Conservation (phyloP, 2,888 invertebrate species). For the Brassicogethes aeneus region DNA sequence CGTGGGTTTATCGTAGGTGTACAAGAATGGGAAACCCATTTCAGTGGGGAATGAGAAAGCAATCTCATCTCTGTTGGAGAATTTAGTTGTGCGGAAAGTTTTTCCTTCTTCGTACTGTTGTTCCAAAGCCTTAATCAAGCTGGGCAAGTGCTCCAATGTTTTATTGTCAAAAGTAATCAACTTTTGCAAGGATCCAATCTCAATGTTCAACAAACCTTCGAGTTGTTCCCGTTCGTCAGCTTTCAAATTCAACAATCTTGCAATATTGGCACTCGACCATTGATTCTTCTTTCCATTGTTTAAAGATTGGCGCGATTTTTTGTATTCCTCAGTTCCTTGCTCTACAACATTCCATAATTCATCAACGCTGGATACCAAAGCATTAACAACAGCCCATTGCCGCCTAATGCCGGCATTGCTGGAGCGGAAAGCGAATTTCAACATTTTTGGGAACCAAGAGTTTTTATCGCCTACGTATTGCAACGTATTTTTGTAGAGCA, state of each 20-base stretch:
- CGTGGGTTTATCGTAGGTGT: constrained; percentile 50
- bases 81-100: constrained; percentile 51
- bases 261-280: constrained; percentile 49
- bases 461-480: constrained; percentile 50
- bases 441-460: constrained; percentile 44
- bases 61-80: constrained; percentile 48
- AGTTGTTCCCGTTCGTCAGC: constrained; percentile 45
- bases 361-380: constrained; percentile 41
- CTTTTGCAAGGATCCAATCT: constrained; percentile 40
- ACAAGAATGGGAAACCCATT: constrained; percentile 58
- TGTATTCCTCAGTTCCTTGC: constrained; percentile 34
- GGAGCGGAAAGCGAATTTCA: constrained; percentile 26
- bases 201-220: constrained; percentile 47
- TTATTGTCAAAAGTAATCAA: constrained; percentile 48
- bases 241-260: constrained; percentile 49
- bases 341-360: constrained; percentile 34
- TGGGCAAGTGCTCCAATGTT: constrained; percentile 44
- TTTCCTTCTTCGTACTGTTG: constrained; percentile 42
- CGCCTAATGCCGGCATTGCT: constrained; percentile 35
- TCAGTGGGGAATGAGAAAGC: constrained; percentile 59
- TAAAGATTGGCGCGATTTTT: constrained; percentile 14
- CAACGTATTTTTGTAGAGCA: constrained; percentile 38
- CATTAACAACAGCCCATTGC: constrained; percentile 25
- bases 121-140: constrained; percentile 36
- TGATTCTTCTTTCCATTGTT: constrained; percentile 4